Conservation (phyloP, 2,797 vertebrate species). For the Perdix hodgsoniae region DNA sequence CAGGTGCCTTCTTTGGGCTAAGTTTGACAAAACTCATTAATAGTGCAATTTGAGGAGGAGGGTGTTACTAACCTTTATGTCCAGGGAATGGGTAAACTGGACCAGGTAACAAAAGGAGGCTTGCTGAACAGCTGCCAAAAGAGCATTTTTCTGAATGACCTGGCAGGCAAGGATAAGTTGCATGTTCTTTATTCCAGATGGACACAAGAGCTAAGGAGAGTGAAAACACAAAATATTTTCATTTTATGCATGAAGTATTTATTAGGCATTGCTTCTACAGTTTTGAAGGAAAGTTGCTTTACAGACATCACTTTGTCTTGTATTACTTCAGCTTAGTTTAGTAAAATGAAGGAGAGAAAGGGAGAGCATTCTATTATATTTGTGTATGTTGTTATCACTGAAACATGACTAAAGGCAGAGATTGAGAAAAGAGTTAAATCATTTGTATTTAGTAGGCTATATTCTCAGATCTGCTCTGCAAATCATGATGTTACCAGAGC, state of each 20-base stretch:
- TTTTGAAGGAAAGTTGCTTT: background rate
- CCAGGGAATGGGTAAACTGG: background rate
- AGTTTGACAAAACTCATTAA: background rate
- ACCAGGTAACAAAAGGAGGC: slow-evolving; percentile 72
- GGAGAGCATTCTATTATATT: background rate
- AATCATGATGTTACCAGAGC: background rate
- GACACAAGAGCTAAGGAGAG: slow-evolving; percentile 77
- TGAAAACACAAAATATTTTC: background rate
- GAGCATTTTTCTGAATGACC: slow-evolving; percentile 83
- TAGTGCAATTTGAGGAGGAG: background rate
- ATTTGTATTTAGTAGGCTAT: background rate
- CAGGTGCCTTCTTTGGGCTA: background rate
- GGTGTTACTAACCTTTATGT: slow-evolving; percentile 57
- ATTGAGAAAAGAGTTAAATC: background rate
- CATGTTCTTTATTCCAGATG: slow-evolving; percentile 79
- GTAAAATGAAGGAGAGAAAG: background rate
- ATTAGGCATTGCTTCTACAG: background rate
- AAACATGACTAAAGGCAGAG: background rate
- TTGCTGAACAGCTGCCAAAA: slow-evolving; percentile 82
- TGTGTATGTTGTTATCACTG: background rate
- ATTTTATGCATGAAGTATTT: background rate
- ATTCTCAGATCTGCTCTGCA: background rate
- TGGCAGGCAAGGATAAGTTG: slow-evolving; percentile 84
- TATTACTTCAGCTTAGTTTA: background rate
- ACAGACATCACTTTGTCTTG: background rate